phyloP scores from a whole-genome alignment of 2,797 vertebrate genomes.

The Coranthus polyacanthus region DNA sequence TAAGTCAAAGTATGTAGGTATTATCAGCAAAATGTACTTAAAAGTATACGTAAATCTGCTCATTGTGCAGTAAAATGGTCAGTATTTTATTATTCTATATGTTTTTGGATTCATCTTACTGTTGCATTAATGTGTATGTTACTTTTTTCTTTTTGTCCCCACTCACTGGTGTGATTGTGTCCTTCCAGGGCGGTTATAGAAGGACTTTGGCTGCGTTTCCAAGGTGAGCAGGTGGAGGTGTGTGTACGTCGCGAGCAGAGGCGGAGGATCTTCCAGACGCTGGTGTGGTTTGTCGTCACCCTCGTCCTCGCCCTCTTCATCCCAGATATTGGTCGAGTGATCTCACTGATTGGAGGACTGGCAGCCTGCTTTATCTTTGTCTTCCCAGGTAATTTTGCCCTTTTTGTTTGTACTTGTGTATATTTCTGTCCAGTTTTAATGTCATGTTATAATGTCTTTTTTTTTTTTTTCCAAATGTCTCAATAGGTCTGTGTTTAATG shows the following conservation, averaged over 20 bases:
- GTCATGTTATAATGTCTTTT: background rate
- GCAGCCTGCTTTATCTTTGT: conserved; percentile 98
- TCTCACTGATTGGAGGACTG: conserved; percentile 94
- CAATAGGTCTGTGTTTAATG: conserved; percentile 92
- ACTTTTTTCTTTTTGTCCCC: background rate
- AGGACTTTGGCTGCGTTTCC: conserved; percentile 95
- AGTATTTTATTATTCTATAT: too few relatives aligned
- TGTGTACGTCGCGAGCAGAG: conserved; percentile 89
- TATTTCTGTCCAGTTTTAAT: background rate
- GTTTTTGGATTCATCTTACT: too few relatives aligned
- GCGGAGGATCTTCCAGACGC: conserved; percentile 90
- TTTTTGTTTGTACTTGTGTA: background rate
- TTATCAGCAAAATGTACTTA: too few relatives aligned
- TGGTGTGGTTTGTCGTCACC: conserved; percentile 93
- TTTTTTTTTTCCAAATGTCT: background rate
- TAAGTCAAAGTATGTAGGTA: too few relatives aligned
- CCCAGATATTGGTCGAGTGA: conserved; percentile 96
- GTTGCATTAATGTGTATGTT: too few relatives aligned
- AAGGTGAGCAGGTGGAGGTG: conserved; percentile 90
- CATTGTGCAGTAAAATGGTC: too few relatives aligned
- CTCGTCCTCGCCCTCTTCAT: conserved; percentile 96
- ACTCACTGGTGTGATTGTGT: conserved; percentile 5
- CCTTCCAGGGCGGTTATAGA: conserved; percentile 92
- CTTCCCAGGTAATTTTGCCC: conserved; percentile 88
- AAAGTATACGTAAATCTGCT: too few relatives aligned